A percentile compares a stretch with the other conserved stretches of the same genome.
Conservation (phyloP, 2,888 invertebrate species). For the Folsomia candida region DNA sequence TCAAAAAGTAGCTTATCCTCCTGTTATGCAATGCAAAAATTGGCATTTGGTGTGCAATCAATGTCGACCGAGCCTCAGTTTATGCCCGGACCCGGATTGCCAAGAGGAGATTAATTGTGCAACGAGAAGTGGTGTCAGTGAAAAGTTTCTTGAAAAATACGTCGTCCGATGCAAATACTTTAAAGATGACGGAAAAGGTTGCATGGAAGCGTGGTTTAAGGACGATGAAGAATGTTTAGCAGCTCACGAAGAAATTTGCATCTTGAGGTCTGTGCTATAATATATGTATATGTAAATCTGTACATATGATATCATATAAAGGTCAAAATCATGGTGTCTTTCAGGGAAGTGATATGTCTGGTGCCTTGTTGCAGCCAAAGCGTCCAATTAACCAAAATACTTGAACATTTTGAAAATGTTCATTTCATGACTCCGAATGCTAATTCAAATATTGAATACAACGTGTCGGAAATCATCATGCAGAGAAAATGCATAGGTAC, state of each 20-base stretch:
- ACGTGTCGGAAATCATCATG: slow-evolving; percentile 36
- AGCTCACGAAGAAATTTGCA: slow-evolving; percentile 42
- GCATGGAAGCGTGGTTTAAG: slow-evolving; percentile 36
- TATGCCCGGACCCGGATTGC: slow-evolving; percentile 39
- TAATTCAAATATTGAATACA: slow-evolving; percentile 18
- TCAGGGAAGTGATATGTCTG: slow-evolving; percentile 42
- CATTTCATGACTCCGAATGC: slow-evolving; percentile 24
- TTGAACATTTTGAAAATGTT: slow-evolving; percentile 28
- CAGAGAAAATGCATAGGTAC: slow-evolving; percentile 11
- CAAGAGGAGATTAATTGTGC: slow-evolving; percentile 37
- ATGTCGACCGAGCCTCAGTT: slow-evolving; percentile 34
- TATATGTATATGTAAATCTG: not conserved
- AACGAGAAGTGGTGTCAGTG: slow-evolving; percentile 34
- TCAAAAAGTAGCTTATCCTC: slow-evolving; percentile 39
- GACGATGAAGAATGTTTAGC: slow-evolving; percentile 37
- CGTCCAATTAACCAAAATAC: slow-evolving; percentile 26
- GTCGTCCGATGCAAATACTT: slow-evolving; percentile 40
- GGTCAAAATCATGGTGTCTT: slow-evolving; percentile 16
- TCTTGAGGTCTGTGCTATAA: slow-evolving; percentile 35
- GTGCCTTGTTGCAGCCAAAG: slow-evolving; percentile 40
- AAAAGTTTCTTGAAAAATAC: slow-evolving; percentile 43
- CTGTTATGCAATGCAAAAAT: slow-evolving; percentile 43
- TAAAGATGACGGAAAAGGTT: slow-evolving; percentile 30
- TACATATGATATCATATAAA: no score
- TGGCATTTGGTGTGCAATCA: slow-evolving; percentile 44